Conservation (phyloP, 2,113 vertebrate genomes). For the Vanacampus margaritifer region DNA sequence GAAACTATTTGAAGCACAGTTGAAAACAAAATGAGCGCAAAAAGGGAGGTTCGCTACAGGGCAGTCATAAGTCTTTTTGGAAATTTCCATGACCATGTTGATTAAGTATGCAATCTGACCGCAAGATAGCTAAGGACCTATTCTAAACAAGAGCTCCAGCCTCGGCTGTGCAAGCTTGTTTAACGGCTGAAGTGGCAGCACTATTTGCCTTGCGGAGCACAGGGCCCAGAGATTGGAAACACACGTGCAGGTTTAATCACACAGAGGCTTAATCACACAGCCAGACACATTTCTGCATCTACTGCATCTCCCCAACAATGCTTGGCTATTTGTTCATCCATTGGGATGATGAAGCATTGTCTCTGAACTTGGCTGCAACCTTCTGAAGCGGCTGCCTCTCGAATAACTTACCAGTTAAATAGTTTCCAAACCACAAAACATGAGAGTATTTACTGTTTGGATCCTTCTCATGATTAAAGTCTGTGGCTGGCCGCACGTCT, state of each 20-base stretch:
- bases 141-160: conserved; percentile 67
- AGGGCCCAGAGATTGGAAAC: conserved; percentile 55
- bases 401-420: conserved; percentile 26
- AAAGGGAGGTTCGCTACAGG: conserved; percentile 32
- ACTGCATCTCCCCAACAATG: background rate
- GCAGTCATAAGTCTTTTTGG: conserved; percentile 60
- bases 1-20: conserved; percentile 17
- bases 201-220: conserved; percentile 53
- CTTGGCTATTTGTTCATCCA: background rate
- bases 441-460: conserved; percentile 37
- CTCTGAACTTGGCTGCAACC: conserved; percentile 13
- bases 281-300: background rate
- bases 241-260: conserved; percentile 24
- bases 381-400: conserved; percentile 28
- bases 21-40: conserved; percentile 41
- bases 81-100: conserved; percentile 74
- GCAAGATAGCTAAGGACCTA: conserved; percentile 59
- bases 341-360: conserved; percentile 16
- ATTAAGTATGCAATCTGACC: conserved; percentile 74
- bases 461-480: conserved; percentile 43
- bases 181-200: conserved; percentile 64
- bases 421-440: conserved; percentile 46
- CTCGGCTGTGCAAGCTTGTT: conserved; percentile 56
- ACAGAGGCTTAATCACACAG: conserved; percentile 3
- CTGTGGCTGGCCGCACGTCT: conserved; percentile 48